Evolutionary conservation across 2,113 vertebrate species (phyloP).

Genomic region (Silurus asotus): DNA sequence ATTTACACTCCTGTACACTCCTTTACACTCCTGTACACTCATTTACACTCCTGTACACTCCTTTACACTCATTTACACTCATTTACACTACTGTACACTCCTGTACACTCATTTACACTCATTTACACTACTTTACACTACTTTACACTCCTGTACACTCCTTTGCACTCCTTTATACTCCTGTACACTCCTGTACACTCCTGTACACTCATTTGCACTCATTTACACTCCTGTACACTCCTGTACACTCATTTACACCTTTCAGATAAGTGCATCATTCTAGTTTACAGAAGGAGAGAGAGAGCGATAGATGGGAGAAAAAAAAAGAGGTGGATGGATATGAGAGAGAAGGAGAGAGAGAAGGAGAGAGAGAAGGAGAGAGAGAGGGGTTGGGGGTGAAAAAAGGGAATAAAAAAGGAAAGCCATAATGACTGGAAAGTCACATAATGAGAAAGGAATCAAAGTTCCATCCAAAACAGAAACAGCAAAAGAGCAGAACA

Average conservation of each 20-base stretch:
- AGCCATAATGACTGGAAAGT: conserved; percentile 19
- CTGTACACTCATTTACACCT: conserved; percentile 25
- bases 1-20: too few relatives aligned
- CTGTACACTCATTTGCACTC: too few relatives aligned
- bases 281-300: conserved; percentile 29
- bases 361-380: conserved; percentile 6
- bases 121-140: too few relatives aligned
- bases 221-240: too few relatives aligned
- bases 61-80: too few relatives aligned
- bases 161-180: too few relatives aligned
- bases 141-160: too few relatives aligned
- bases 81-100: too few relatives aligned
- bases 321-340: not conserved
- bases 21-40: too few relatives aligned
- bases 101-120: too few relatives aligned
- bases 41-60: too few relatives aligned
- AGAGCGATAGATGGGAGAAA: not conserved
- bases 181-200: too few relatives aligned
- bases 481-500: not conserved
- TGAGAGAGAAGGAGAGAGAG: not conserved
- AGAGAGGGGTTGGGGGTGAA: conserved; percentile 20
- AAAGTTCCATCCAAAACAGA: conserved; percentile 40
- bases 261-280: conserved; percentile 39
- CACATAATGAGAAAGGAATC: conserved; percentile 41
- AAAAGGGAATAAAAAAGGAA: not conserved